These are phyloP conservation scores for Aphidius ervi DNA, from an alignment of 1,140 invertebrate genomes.

Conservation along the genomic window DNA sequence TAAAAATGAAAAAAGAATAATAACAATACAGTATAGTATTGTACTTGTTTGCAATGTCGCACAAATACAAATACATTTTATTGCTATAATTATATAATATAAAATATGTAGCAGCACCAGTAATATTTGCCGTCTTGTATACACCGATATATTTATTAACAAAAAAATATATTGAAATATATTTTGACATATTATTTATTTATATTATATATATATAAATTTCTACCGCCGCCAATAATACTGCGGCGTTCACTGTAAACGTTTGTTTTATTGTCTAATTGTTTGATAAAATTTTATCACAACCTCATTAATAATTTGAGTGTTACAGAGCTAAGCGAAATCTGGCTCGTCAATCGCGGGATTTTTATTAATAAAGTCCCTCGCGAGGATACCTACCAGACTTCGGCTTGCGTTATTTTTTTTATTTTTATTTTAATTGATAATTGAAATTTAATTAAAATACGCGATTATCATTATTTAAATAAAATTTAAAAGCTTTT, in stretches of 20 bases:
- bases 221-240: constrained; percentile 24
- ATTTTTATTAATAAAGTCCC: constrained; percentile 24
- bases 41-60: constrained; percentile 16
- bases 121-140: constrained; percentile 23
- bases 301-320: constrained; percentile 25
- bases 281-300: constrained; percentile 19
- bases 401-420: constrained; percentile 25
- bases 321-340: constrained; percentile 33
- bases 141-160: constrained; percentile 14
- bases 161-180: constrained; percentile 1
- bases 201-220: constrained; percentile 1
- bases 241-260: constrained; percentile 22
- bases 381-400: constrained; percentile 35
- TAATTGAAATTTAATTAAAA: constrained; percentile 1
- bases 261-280: constrained; percentile 10
- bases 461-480: no score
- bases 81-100: constrained; percentile 22
- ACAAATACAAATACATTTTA: constrained; percentile 19
- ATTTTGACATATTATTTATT: constrained; percentile 1
- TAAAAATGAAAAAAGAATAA: constrained; percentile 10
- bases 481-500: no score
- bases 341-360: constrained; percentile 25
- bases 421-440: constrained; percentile 1
- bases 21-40: constrained; percentile 19
- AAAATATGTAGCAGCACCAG: constrained; percentile 24